Percentiles rank a stretch among this genome's conserved stretches.
These are phyloP conservation scores for Nasonia oneida DNA, from an alignment of 2,888 invertebrate genomes.

Conservation along the genomic window DNA sequence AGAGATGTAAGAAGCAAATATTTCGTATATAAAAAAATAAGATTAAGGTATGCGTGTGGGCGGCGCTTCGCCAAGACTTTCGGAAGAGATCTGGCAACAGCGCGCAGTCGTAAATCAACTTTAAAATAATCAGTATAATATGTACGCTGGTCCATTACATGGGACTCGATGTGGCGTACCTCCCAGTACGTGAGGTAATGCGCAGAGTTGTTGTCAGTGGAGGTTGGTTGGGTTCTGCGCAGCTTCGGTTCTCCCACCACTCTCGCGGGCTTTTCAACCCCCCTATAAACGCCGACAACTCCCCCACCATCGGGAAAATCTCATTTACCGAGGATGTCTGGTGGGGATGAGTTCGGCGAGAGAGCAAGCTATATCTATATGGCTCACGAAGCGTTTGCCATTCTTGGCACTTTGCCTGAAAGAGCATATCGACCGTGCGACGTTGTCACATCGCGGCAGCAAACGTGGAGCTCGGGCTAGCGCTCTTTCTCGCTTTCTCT, in stretches of 20 bases:
- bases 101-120: conserved; percentile 76
- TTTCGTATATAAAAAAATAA: conserved; percentile 65
- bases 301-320: conserved; percentile 53
- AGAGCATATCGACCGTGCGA: conserved; percentile 79
- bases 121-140: conserved; percentile 78
- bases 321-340: conserved; percentile 43
- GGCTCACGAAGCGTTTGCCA: conserved; percentile 74
- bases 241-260: conserved; percentile 72
- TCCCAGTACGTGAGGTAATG: conserved; percentile 67
- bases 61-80: conserved; percentile 68
- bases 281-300: background rate
- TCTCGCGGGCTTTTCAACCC: conserved; percentile 40
- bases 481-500: conserved; percentile 42
- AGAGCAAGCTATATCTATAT: conserved; percentile 67
- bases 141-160: conserved; percentile 67
- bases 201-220: conserved; percentile 69
- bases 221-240: conserved; percentile 74
- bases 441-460: conserved; percentile 75
- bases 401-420: conserved; percentile 80
- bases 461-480: conserved; percentile 30
- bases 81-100: conserved; percentile 73
- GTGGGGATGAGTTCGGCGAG: conserved; percentile 65
- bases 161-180: conserved; percentile 28
- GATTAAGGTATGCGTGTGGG: conserved; percentile 67
- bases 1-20: background rate